Conservation (phyloP, 2,797 vertebrate species). For the Macrochelys suwanniensis region DNA sequence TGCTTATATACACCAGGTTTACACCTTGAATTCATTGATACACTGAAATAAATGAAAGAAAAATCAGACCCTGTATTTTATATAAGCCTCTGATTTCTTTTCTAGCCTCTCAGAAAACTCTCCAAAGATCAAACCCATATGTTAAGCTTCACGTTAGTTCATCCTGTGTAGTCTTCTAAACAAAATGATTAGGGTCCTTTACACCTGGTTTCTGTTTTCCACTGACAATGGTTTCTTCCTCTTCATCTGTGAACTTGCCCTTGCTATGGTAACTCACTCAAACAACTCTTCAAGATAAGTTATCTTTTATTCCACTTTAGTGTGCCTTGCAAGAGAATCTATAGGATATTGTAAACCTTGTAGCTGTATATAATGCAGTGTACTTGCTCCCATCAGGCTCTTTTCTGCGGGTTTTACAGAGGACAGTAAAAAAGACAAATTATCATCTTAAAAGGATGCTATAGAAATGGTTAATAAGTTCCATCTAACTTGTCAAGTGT, state of each 20-base stretch:
- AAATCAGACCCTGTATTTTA: neutral
- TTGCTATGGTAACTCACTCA: constrained; percentile 61
- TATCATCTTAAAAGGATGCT: constrained; percentile 60
- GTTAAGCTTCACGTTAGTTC: constrained; percentile 30
- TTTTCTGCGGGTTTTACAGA: constrained; percentile 60
- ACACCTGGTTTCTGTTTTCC: neutral
- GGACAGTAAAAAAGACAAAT: constrained; percentile 72
- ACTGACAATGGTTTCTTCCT: constrained; percentile 14
- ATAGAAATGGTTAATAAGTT: constrained; percentile 42
- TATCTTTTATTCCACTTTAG: constrained; percentile 18
- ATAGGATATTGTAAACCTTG: constrained; percentile 22
- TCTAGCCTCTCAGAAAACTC: constrained; percentile 47
- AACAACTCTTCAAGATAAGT: constrained; percentile 50
- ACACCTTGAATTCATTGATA: constrained; percentile 7
- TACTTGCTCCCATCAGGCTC: constrained; percentile 35
- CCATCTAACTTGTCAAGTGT: constrained; percentile 42
- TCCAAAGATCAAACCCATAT: constrained; percentile 37
- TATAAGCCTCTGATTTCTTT: constrained; percentile 24
- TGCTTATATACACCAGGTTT: neutral
- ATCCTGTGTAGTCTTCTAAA: constrained; percentile 20
- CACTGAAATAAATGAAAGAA: neutral
- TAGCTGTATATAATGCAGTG: neutral
- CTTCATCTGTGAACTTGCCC: constrained; percentile 55
- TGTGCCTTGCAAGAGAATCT: constrained; percentile 50
- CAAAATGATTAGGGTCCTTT: constrained; percentile 31